phyloP scores from a whole-genome alignment of 2,888 invertebrate species.

The Cremastobaeus sp. region DNA sequence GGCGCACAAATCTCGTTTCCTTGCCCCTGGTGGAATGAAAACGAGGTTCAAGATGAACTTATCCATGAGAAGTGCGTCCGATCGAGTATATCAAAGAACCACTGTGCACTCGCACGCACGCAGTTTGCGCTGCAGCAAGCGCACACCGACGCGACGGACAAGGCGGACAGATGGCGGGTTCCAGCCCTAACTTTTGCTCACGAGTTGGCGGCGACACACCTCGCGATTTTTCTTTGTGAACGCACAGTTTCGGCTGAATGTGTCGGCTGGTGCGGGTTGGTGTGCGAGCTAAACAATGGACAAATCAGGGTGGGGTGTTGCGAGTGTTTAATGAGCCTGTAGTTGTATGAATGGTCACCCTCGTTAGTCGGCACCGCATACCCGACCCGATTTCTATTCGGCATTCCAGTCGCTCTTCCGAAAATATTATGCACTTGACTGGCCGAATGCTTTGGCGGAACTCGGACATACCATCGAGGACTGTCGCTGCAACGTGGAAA shows the following conservation, averaged over 20 bases:
- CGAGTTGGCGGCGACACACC: constrained; percentile 57
- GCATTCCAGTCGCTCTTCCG: constrained; percentile 31
- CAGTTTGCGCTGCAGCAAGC: constrained; percentile 10
- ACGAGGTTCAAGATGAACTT: constrained; percentile 60
- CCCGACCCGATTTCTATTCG: constrained; percentile 31
- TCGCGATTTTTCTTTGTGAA: constrained; percentile 51
- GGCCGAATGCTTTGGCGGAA: constrained; percentile 30
- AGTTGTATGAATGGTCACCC: constrained; percentile 64
- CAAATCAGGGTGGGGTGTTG: constrained; percentile 76
- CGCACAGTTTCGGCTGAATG: background rate
- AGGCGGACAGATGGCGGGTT: constrained; percentile 75
- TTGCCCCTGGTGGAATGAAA: constrained; percentile 50
- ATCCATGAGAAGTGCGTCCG: constrained; percentile 41
- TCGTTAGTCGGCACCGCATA: constrained; percentile 59
- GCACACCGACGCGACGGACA: constrained; percentile 58
- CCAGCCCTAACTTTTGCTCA: constrained; percentile 64
- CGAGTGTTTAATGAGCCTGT: constrained; percentile 78
- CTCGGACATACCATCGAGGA: constrained; percentile 6
- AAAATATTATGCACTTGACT: constrained; percentile 50
- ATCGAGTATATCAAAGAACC: constrained; percentile 60
- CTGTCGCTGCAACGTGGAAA: too few relatives aligned
- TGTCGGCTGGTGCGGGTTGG: constrained; percentile 31
- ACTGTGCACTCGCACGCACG: constrained; percentile 42
- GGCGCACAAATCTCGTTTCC: constrained; percentile 57
- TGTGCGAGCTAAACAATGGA: constrained; percentile 73